phyloP scores from a whole-genome alignment of 64 coral and sea anemone species.

The Acropora yongei region DNA sequence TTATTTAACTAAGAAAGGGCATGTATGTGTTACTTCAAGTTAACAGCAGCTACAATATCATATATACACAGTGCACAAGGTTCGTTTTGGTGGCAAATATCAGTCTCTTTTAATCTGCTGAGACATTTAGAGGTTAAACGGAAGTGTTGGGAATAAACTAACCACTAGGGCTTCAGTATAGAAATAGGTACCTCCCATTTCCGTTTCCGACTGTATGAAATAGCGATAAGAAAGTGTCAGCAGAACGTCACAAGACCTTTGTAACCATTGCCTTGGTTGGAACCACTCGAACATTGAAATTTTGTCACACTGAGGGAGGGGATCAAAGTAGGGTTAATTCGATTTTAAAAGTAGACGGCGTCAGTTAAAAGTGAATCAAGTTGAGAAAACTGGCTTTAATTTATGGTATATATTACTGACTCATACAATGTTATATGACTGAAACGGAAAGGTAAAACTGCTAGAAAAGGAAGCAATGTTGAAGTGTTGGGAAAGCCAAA shows the following conservation, averaged over 20 bases:
- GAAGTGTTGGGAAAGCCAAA: background rate
- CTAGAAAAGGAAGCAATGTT: slow-evolving; percentile 16
- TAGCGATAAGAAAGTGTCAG: slow-evolving; percentile 35
- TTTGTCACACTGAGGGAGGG: background rate
- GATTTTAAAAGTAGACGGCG: background rate
- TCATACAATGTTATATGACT: background rate
- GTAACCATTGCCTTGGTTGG: background rate
- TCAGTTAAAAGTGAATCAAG: background rate
- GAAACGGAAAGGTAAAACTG: background rate
- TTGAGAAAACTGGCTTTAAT: background rate
- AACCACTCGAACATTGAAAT: background rate
- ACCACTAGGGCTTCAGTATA: slow-evolving; percentile 21
- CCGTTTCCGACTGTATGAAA: slow-evolving; percentile 38
- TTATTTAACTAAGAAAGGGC: background rate
- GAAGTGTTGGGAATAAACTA: slow-evolving; percentile 23
- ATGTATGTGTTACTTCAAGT: slow-evolving; percentile 5
- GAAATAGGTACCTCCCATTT: slow-evolving; percentile 46
- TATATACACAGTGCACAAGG: background rate
- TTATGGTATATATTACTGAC: background rate
- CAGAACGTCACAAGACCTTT: slow-evolving; percentile 22
- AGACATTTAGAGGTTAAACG: background rate
- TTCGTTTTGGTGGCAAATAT: background rate
- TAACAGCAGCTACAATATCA: background rate
- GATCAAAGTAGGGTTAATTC: background rate
- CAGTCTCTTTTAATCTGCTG: background rate